Evolutionary conservation across 2,888 invertebrate species (phyloP).

Genomic region (Sceliomorpha sp.): DNA sequence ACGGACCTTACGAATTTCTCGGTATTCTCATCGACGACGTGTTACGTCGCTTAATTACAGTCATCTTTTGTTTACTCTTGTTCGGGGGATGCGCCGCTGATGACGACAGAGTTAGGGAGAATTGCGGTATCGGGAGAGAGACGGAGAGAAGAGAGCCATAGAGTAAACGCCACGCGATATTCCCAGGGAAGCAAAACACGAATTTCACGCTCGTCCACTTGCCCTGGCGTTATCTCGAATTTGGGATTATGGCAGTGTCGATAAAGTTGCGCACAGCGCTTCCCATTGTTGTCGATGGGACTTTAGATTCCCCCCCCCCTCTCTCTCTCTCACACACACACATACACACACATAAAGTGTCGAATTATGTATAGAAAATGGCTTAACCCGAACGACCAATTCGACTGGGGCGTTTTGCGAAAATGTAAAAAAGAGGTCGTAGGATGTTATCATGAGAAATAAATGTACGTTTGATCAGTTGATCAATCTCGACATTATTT

Average conservation of each 20-base stretch:
- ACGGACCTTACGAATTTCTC: slow-evolving; percentile 37
- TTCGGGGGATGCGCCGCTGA: slow-evolving; percentile 49
- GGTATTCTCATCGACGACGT: slow-evolving; percentile 49
- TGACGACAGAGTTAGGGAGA: no score
- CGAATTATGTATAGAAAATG: slow-evolving; percentile 48
- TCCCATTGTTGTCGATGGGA: slow-evolving; percentile 44
- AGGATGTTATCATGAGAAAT: no score
- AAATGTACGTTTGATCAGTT: no score
- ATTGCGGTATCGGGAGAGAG: no score
- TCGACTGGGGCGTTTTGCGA: slow-evolving; percentile 22
- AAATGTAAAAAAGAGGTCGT: no score
- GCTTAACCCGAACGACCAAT: slow-evolving; percentile 36
- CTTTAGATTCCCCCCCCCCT: slow-evolving; percentile 36
- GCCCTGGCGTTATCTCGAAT: slow-evolving; percentile 46
- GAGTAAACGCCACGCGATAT: slow-evolving; percentile 35
- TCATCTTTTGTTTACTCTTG: slow-evolving; percentile 60
- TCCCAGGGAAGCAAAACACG: slow-evolving; percentile 37
- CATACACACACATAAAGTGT: slow-evolving; percentile 46
- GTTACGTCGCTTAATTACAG: slow-evolving; percentile 59
- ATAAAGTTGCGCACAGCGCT: slow-evolving; percentile 52
- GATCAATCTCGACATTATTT: no score
- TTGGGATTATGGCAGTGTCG: slow-evolving; percentile 47
- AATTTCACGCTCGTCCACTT: slow-evolving; percentile 36
- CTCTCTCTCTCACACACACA: no score
- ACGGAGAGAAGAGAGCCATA: slow-evolving; percentile 25